Base-by-base conservation (phyloP, 2,113 vertebrate species). In the Electrona antarctica region DNA sequence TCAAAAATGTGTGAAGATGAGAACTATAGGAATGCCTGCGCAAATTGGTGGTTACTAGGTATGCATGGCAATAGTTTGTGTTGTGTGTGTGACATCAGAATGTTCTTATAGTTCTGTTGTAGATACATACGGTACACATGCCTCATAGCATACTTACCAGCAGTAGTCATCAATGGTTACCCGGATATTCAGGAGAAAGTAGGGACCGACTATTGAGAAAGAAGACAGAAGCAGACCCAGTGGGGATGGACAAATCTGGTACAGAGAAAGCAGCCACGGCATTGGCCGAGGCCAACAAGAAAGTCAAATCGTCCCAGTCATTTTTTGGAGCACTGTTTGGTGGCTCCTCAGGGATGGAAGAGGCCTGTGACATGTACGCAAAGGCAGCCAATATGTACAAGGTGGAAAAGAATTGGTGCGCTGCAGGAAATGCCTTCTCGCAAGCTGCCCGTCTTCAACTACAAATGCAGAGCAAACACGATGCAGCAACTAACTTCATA, bases 401-500 rank as follows among this genome's bases (percentile, higher is more conserved):
- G 86, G 97, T 98, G 96, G 96, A 94, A 81, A 98, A 98, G 74
- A 97, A 97, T 73, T 98, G 96, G 96, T 97, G 95, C 70, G 96
- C 96, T 64, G 96, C 96, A 1, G 96, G 96, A 46, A 97, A 94
- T 1, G 95, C 96, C 0, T 98, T 98, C 85, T 95, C 94, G 70
- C 95, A 97, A 78, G 96, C 96, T 0, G 96, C 96, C 1, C 92
- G 90, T 50, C 94, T 97, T 58, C 95, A 97, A 63, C 89, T 97
- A 33, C 95, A 97, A 85, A 93, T 97, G 78, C 96, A 97, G 89
- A 97, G 95, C 89, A 98, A 98, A 78, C 96, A 98, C 0, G 96
- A 98, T 0, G 96, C 96, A 0, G 96, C 96, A 12, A 96, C 95
- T 56, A 96, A 94, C 87, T 96, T 96, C 47, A 95, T 98, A 80